Percentiles rank a stretch among this genome's conserved stretches.
These are phyloP conservation scores for Cygnus buccinator DNA, from an alignment of 2,113 vertebrate genomes.

Conservation along the genomic window DNA sequence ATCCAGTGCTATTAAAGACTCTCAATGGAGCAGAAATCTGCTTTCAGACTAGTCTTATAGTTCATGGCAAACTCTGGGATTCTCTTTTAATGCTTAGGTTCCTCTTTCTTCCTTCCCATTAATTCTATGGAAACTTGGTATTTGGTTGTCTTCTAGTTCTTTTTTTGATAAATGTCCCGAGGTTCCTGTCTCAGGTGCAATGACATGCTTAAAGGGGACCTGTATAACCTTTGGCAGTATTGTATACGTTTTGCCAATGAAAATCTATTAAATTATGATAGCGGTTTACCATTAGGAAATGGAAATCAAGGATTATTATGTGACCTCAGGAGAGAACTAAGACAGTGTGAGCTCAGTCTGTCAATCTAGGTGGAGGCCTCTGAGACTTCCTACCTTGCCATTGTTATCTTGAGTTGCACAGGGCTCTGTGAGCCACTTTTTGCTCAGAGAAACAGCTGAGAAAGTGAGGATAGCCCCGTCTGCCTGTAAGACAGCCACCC, in stretches of 20 bases:
- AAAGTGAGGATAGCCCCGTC: background rate
- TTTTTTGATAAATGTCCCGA: background rate
- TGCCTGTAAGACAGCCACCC: background rate
- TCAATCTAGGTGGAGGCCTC: background rate
- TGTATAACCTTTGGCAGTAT: background rate
- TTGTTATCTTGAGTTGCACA: background rate
- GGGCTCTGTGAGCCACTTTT: background rate
- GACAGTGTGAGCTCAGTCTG: background rate
- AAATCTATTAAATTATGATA: background rate
- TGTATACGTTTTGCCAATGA: background rate
- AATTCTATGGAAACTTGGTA: background rate
- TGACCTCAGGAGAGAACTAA: background rate
- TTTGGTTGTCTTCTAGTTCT: background rate
- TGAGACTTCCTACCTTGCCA: background rate
- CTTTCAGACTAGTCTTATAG: conserved; percentile 22
- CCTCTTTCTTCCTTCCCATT: background rate
- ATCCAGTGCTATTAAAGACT: conserved; percentile 20
- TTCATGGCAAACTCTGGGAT: background rate
- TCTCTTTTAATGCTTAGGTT: background rate
- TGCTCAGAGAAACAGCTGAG: background rate
- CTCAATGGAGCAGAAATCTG: conserved; percentile 13
- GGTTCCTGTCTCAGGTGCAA: background rate
- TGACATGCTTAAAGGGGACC: background rate
- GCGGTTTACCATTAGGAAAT: background rate
- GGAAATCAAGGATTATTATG: background rate